These are phyloP conservation scores for Cotesia chilonis DNA, from an alignment of 1,140 invertebrate species.

Conservation along the genomic window DNA sequence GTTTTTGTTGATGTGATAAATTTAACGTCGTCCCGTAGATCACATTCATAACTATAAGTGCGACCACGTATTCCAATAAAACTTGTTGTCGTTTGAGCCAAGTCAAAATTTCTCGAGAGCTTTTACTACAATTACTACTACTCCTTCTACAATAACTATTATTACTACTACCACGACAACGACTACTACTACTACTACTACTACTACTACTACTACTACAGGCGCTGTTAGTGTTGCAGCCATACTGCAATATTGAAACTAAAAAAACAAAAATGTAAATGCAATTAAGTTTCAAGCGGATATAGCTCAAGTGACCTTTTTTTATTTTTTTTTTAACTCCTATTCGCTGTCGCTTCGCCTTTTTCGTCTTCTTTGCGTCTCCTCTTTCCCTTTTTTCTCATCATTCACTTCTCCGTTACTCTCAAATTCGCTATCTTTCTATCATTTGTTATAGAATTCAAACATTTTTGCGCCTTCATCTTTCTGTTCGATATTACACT, in stretches of 20 bases:
- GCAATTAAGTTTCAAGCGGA: slow-evolving; percentile 17
- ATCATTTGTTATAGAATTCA: too few species aligned
- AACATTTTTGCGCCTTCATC: too few species aligned
- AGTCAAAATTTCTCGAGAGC: slow-evolving; percentile 18
- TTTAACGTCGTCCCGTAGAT: too few species aligned
- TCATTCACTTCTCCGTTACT: too few species aligned
- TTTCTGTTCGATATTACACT: too few species aligned
- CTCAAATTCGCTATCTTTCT: too few species aligned
- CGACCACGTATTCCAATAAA: slow-evolving; percentile 18
- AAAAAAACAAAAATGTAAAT: slow-evolving; percentile 27
- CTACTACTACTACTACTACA: background rate
- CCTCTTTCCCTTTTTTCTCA: too few species aligned
- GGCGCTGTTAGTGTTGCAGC: too few species aligned
- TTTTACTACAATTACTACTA: background rate
- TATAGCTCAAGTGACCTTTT: background rate
- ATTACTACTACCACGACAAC: background rate
- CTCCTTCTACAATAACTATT: too few species aligned
- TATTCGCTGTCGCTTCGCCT: background rate
- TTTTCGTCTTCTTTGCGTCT: background rate
- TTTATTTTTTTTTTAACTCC: background rate
- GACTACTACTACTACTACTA: background rate
- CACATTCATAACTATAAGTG: slow-evolving; percentile 3
- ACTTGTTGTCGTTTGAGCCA: slow-evolving; percentile 1
- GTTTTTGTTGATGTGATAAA: too few species aligned
- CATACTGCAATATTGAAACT: too few species aligned